Percentiles rank a stretch among this genome's conserved stretches.
These are phyloP conservation scores for Crypturellus tataupa DNA, from an alignment of 2,797 vertebrate genomes.

Conservation along the genomic window DNA sequence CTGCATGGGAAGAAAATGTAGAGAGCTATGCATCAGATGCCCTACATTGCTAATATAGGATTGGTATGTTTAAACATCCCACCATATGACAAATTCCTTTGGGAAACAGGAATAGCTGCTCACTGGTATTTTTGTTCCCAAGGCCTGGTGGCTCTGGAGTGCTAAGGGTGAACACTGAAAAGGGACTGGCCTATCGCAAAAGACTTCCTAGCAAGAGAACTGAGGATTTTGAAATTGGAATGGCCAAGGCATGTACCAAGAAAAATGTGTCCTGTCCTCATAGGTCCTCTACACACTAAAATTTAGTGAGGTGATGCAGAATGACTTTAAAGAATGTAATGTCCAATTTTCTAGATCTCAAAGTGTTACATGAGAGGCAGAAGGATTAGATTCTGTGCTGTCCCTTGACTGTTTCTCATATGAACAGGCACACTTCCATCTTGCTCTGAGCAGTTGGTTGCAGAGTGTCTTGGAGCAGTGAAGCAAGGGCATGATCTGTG, in stretches of 20 bases:
- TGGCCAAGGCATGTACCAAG: background rate
- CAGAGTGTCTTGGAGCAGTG: background rate
- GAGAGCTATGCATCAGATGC: constrained; percentile 5
- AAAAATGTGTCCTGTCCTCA: background rate
- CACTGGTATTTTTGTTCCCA: background rate
- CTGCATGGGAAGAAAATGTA: background rate
- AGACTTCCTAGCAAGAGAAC: too few species aligned
- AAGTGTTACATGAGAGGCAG: background rate
- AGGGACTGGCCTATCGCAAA: background rate
- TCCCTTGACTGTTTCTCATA: background rate
- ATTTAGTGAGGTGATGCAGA: background rate
- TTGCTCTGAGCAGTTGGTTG: background rate
- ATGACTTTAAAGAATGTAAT: background rate
- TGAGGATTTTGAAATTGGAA: background rate
- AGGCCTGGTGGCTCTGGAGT: background rate
- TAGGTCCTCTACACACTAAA: background rate
- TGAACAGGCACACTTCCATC: background rate
- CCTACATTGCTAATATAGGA: background rate
- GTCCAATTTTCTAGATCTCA: background rate
- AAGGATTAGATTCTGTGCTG: background rate
- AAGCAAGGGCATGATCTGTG: background rate
- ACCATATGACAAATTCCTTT: background rate
- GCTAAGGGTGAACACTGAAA: background rate
- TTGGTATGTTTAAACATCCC: background rate
- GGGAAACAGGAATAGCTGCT: constrained; percentile 31